Evolutionary conservation across 2,888 invertebrate species (phyloP), one percentile per base, ranked within the genome.

Genomic region (Pterostichus niger): DNA sequence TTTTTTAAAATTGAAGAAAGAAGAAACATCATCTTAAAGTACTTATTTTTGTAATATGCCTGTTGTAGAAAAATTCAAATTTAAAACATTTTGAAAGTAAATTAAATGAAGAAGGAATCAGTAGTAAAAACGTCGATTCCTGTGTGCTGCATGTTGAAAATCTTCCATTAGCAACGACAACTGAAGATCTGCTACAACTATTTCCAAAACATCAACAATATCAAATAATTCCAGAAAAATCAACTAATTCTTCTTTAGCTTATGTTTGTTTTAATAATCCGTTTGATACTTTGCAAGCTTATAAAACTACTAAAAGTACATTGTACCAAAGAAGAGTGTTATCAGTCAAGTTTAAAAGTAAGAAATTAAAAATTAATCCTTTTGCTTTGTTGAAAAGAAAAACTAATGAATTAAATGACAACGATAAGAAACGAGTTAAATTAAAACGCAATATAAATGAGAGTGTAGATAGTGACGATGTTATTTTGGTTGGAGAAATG

Each of bases 341-440:
- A 15, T 80, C 80, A 1, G 54, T 80, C 0, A 80, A 80, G 17
- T 80, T 80, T 71, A 80, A 80, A 80, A 40, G 17, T 52, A 71
- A 80, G 17, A 71, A 33, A 6, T 33, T 80, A 31, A 52, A 68
- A 17, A 11, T 80, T 2, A 80, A 80, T 40, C 80, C 80, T 15
- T 64, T 80, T 35, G 80, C 80, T 31, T 68, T 40, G 6, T 40
- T 68, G 40, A 80, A 79, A 79, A 15, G 44, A 10, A 64, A 64
- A 44, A 31, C 46, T 15, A 44, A 61, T n/a, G 44, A 56, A 2
- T n/a, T 64, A 31, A 13, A 75, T 59, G 17, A 78, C n/a, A 35
- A 13, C 9, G 24, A 44, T 17, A 56, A 49, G 31, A 59, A 79
- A 64, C 15, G 6, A 33, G 40, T 46, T 15, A 68, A 71, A 17